Base-by-base conservation (phyloP, 1,140 invertebrate species). In the Limonius californicus region DNA sequence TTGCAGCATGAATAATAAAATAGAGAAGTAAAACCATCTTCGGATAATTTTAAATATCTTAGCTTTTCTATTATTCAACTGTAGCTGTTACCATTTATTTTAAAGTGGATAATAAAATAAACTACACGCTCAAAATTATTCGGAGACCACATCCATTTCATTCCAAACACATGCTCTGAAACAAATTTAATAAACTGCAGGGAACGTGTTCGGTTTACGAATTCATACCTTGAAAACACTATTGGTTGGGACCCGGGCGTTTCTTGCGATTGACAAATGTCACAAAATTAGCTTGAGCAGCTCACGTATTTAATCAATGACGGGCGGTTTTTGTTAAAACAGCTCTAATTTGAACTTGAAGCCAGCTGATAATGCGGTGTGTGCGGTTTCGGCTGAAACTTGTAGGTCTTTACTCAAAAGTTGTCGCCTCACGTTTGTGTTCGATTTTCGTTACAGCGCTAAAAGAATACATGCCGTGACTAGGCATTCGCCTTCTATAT, bases 141-240 rank as follows among this genome's bases (percentile, higher is more conserved):
- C 15, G 6, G 2, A 19, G 3, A 18, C 8, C 20, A 21, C 45
- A 18, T 50, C 2, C 7, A 14, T 19, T 19, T 50, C 45, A 50
- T 50, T 50, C 45, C 16, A 11, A 50, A 50, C 7, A 50, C 45
- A 50, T 50, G 45, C 19, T 18, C 20, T 50, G 45, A 50, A 50
- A 18, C 45, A 50, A 50, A 50, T 50, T 50, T 50, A 50, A 50
- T 50, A 50, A 50, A 50, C 6, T 50, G 2, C 12, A 2, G 15
- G 19, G 15, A 18, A 50, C 45, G 45, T 50, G 45, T 21, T 50
- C 19, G 14, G 45, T 50, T 50, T 50, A 50, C 45, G 14, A 50
- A 50, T 50, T 16, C 16, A 21, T 39, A 39, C 8, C 35, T 6
- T 39, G 35, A 39, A 12, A 39, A 39, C 2, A 2, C 2, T 27